Base-by-base conservation (phyloP, 64 coral and sea anemone genomes). In the Actinia tenebrosa region DNA sequence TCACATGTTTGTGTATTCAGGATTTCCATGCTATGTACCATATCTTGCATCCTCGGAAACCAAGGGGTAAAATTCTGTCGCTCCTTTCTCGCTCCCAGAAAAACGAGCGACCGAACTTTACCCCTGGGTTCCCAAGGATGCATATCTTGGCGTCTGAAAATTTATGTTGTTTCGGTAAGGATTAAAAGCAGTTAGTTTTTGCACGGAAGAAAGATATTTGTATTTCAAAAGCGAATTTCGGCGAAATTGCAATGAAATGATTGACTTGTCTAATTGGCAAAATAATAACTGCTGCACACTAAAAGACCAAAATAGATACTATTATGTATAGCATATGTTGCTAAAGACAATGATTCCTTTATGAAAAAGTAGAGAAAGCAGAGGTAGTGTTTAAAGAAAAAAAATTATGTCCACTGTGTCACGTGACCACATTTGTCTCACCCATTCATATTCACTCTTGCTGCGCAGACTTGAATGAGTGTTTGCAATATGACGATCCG, bases 381-480 rank as follows among this genome's bases (percentile, higher is more conserved):
- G 42, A 78, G 11, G 3, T 4, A 79, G 18, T 52, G 58, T 53
- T 22, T 44, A 64, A 44, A 17, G 17, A 30, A 60, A 11, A 25
- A 15, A 86, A 20, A 7, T 46, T 16, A 81, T n/a, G 63, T 66
- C n/a, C 69, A 75, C 25, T 75, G 69, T 75, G 26, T 75, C 69
- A 83, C 47, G 54, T 83, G 80, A 83, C 56, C 18, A 18, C 53
- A 45, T 61, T 30, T 85, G 60, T 85, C 60, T 85, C 25, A 58
- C 60, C 17, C 60, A 58, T 37, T 53, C 54, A 22, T 83, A 54
- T 85, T 16, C 86, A n/a, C 61, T 58, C 52, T 91, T 81, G 75
- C 43, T 63, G 83, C 50, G 42, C 84, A 96, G 94, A 96, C 88
- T 78, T 96, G 72, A 92, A 96, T 83, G 94, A 96, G 75, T 96